Percentiles rank a stretch among this genome's conserved stretches.
Evolutionary conservation across 2,797 vertebrate genomes (phyloP).

Genomic region (Pseudochirops corinnae): DNA sequence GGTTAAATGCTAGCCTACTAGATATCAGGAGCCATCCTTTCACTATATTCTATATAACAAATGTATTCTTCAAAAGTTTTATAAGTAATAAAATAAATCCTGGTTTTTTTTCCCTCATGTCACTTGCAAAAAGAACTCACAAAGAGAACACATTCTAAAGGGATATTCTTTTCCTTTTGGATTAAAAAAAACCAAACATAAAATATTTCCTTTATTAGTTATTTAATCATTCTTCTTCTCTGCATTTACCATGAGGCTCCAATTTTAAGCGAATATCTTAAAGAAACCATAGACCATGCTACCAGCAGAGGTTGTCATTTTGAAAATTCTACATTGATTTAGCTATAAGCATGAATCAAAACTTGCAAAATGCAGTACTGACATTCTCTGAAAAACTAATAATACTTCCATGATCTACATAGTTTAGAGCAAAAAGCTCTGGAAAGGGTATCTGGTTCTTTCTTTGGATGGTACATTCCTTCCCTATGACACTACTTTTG

Average conservation of each 20-base stretch:
- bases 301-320: background rate
- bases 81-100: background rate
- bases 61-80: constrained; percentile 10
- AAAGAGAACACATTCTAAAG: constrained; percentile 25
- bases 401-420: background rate
- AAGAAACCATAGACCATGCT: background rate
- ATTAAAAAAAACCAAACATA: background rate
- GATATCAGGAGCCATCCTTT: background rate
- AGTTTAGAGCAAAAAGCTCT: background rate
- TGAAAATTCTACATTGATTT: constrained; percentile 25
- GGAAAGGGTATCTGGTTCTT: background rate
- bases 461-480: constrained; percentile 16
- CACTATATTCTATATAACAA: background rate
- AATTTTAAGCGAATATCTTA: background rate
- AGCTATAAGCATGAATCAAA: background rate
- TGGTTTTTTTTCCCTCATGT: background rate
- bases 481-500: constrained; percentile 19
- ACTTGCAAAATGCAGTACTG: constrained; percentile 9
- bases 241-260: background rate
- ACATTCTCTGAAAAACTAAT: constrained; percentile 17
- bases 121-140: background rate
- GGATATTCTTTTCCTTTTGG: background rate
- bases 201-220: background rate
- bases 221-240: background rate
- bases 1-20: background rate